Evolutionary conservation across 2,888 invertebrate genomes (phyloP).

Genomic region (Dugesia japonica): DNA sequence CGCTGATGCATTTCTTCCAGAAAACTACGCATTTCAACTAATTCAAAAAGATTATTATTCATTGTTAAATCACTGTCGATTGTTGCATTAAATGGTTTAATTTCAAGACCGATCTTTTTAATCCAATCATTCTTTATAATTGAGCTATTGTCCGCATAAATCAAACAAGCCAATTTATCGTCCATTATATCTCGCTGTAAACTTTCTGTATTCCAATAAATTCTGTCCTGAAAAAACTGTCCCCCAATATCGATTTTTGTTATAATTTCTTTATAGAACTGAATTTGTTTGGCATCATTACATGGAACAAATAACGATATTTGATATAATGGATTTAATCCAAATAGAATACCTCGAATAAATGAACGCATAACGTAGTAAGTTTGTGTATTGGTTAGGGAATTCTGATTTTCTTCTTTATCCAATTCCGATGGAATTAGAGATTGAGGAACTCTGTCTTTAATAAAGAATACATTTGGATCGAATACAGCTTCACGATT

Average conservation of each 20-base stretch:
- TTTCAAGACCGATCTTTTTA: not conserved
- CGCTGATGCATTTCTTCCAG: not conserved
- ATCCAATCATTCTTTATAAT: not conserved
- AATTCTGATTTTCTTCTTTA: not conserved
- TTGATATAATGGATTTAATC: not conserved
- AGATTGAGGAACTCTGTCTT: not conserved
- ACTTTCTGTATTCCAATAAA: not conserved
- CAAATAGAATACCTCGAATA: not conserved
- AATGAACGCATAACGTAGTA: not conserved
- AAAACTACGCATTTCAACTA: not conserved
- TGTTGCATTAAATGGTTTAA: not conserved
- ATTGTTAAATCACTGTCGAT: not conserved
- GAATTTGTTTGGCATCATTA: not conserved
- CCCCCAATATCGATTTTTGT: not conserved
- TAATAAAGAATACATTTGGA: constrained; percentile 4
- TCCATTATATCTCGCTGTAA: not conserved
- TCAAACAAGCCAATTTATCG: not conserved
- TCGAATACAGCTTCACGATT: not conserved
- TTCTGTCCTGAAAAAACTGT: not conserved
- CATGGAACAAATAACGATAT: not conserved
- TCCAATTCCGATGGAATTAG: not conserved
- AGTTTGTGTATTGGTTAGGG: not conserved
- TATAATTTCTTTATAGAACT: not conserved
- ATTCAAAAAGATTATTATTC: not conserved
- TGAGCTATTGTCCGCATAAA: not conserved